Base-by-base conservation (phyloP, 2,888 invertebrate genomes). In the Drosophila diplacantha region DNA sequence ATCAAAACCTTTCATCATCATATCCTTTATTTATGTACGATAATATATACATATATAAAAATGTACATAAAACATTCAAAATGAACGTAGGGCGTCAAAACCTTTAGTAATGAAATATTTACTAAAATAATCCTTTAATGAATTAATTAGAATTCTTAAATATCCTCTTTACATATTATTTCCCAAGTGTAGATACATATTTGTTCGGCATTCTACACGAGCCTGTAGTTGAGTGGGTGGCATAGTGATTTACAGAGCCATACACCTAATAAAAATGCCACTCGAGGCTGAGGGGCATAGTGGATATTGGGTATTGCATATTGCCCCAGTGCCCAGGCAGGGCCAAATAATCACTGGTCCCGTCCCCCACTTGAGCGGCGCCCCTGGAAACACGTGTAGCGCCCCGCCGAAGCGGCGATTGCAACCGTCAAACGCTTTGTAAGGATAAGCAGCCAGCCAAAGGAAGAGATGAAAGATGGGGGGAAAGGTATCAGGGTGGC, bases 1-100 rank as follows among this genome's bases (percentile, higher is more conserved):
- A 86, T 95, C 95, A 87, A 96, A 96, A 88, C n/a, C n/a, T n/a
- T n/a, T 20, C 20, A 20, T 20, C 20, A 20, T 20, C 20, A 20
- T 20, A 20, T 20, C 20, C 20, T 20, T 20, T 20, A 20, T 20
- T 20, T 20, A 22, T 22, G 5, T 6, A 22, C 22, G 22, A 22
- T 6, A 22, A 22, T 22, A 22, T 5, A 22, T 22, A 22, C 22
- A 22, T 5, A 22, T 22, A 22, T 22, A 22, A 4, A 22, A 22
- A 22, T 1, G 4, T 5, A 22, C 5, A 22, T 22, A 5, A 22
- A 22, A 22, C 22, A 22, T 22, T 22, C 5, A 22, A 22, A 22
- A 22, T 20, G 20, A 20, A 20, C 20, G 3, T 20, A 2, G 20
- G 20, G 20, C 20, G 20, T 1, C 3, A 12, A 12, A 38, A 20